Percentiles rank a stretch among this genome's conserved stretches.
phyloP scores from a whole-genome alignment of 2,113 vertebrate genomes.

The Lathamus discolor region DNA sequence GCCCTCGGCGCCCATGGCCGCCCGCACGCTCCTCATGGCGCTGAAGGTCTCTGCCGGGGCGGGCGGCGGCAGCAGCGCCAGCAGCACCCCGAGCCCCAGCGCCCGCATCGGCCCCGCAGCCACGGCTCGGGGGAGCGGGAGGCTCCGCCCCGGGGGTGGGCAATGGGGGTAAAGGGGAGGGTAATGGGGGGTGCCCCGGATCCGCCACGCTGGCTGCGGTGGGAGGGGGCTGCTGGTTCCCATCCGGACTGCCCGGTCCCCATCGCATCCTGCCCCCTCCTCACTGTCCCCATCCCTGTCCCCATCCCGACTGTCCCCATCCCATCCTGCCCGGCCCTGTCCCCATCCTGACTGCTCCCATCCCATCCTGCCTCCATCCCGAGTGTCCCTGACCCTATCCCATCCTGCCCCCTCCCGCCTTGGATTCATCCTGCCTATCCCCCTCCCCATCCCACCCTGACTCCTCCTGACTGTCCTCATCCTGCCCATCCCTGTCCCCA shows the following conservation, averaged over 20 bases:
- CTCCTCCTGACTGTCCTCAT: neutral
- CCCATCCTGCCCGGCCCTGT: neutral
- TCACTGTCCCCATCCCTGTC: too few relatives aligned
- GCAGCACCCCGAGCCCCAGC: neutral
- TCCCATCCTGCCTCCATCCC: too few relatives aligned
- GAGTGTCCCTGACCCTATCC: too few relatives aligned
- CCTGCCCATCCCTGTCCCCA: too few relatives aligned
- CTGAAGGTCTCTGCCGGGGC: neutral
- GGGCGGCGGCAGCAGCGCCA: constrained; percentile 2
- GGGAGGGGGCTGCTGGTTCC: neutral
- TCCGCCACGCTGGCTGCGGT: constrained; percentile 8
- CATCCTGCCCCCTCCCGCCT: neutral
- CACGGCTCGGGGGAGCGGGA: neutral
- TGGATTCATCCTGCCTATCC: too few relatives aligned
- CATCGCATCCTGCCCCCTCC: neutral
- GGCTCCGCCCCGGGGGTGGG: neutral
- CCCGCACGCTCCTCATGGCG: constrained; percentile 15
- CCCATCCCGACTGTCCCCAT: too few relatives aligned
- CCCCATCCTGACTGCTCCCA: neutral
- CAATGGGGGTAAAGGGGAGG: neutral
- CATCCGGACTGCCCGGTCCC: too few relatives aligned
- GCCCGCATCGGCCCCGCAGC: neutral
- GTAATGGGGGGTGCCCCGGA: neutral
- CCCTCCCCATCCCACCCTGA: neutral
- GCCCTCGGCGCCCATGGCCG: neutral